A percentile compares a stretch with the other conserved stretches of the same genome.
Conservation (phyloP, 2,113 vertebrate species). For the Laticauda laticaudata region DNA sequence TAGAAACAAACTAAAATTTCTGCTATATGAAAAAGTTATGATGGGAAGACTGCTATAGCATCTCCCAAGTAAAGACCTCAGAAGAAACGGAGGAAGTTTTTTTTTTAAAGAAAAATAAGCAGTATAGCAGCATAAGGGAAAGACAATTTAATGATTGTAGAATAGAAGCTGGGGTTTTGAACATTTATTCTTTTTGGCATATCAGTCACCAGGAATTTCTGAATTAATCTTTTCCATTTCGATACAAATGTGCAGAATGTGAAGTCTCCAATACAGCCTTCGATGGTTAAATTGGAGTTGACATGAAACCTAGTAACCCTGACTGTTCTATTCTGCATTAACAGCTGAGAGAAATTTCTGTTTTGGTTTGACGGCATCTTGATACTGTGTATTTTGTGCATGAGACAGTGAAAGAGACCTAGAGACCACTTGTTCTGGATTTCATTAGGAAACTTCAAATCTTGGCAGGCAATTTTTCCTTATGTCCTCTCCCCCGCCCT, state of each 20-base stretch:
- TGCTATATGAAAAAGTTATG: background rate
- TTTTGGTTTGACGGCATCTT: background rate
- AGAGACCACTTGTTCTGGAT: conserved; percentile 28
- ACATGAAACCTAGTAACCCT: background rate
- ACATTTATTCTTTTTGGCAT: conserved; percentile 6
- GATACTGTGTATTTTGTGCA: conserved; percentile 8
- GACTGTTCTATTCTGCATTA: background rate
- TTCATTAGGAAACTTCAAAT: conserved; percentile 33
- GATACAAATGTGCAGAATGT: fast-evolving
- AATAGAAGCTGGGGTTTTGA: background rate
- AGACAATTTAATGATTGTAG: background rate
- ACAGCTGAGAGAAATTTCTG: background rate
- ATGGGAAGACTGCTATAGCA: background rate
- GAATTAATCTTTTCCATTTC: fast-evolving
- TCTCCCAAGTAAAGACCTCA: background rate
- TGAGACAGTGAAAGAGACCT: background rate
- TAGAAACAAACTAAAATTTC: background rate
- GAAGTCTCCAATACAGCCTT: background rate
- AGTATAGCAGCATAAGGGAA: background rate
- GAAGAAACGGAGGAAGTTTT: background rate
- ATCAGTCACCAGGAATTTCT: fast-evolving
- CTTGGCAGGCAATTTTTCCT: conserved; percentile 31
- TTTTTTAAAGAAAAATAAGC: background rate
- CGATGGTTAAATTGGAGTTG: conserved; percentile 10
- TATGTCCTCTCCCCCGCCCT: background rate